Evolutionary conservation across 2,797 vertebrate species (phyloP).

Genomic region (Leptodactylus fallax): DNA sequence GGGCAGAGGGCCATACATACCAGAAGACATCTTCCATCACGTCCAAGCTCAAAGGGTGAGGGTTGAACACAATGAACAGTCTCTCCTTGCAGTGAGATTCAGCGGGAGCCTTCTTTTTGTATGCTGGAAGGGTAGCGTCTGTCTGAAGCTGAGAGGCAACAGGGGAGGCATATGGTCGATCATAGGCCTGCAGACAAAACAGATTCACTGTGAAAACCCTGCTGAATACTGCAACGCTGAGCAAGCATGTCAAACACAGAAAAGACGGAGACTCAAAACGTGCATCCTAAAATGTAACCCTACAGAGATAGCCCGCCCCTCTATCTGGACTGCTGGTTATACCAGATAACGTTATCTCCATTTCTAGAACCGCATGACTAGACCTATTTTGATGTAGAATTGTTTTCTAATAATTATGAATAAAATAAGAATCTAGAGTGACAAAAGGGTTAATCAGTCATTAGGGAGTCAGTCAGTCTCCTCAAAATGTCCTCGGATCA

Average conservation of each 20-base stretch:
- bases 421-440: no score
- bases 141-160: constrained; percentile 86
- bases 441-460: no score
- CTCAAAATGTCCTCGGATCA: no score
- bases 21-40: constrained; percentile 94
- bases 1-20: constrained; percentile 74
- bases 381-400: no score
- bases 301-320: no score
- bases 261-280: background rate
- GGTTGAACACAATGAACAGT: constrained; percentile 93
- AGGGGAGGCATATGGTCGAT: constrained; percentile 71
- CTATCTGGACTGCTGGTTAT: no score
- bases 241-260: background rate
- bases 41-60: constrained; percentile 86
- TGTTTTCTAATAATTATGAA: no score
- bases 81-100: constrained; percentile 90
- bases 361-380: no score
- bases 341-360: no score
- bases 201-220: constrained; percentile 37
- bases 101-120: constrained; percentile 86
- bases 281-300: background rate
- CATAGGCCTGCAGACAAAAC: constrained; percentile 69
- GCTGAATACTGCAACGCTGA: background rate
- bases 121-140: constrained; percentile 85
- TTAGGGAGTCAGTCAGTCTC: no score